These are phyloP conservation scores for Spinus olivaceus DNA, from an alignment of 2,797 vertebrate species.

Conservation along the genomic window DNA sequence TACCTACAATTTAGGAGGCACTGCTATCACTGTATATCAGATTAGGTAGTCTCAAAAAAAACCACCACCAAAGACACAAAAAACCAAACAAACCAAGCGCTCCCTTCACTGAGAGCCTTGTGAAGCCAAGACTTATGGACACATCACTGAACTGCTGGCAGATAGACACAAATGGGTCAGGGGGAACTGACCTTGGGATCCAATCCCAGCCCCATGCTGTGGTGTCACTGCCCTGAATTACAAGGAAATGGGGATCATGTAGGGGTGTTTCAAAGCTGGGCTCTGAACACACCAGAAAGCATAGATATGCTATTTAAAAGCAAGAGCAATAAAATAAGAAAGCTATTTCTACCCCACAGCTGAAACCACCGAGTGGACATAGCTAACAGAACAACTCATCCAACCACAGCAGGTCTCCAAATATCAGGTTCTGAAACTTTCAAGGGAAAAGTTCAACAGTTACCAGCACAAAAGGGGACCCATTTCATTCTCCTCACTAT, in stretches of 20 bases:
- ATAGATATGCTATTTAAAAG: neutral
- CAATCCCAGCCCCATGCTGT: neutral
- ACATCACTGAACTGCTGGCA: neutral
- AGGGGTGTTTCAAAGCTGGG: neutral
- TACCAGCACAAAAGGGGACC: neutral
- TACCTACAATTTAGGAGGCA: neutral
- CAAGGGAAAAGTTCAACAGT: neutral
- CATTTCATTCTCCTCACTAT: neutral
- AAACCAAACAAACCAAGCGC: neutral
- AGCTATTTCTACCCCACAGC: neutral
- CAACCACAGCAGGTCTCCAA: neutral
- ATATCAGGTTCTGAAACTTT: neutral
- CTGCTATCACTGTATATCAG: neutral
- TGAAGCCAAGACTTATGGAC: neutral
- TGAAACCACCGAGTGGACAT: accelerated
- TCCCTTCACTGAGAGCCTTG: neutral
- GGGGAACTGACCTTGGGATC: neutral
- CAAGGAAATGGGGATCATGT: accelerated
- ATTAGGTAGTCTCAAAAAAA: neutral
- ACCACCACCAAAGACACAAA: neutral
- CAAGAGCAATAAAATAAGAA: neutral
- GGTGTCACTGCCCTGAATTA: neutral
- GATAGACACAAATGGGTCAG: accelerated
- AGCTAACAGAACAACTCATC: neutral
- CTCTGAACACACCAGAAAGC: neutral